Base-by-base conservation (phyloP, 1,140 invertebrate genomes). In the Aphidius ervi region DNA sequence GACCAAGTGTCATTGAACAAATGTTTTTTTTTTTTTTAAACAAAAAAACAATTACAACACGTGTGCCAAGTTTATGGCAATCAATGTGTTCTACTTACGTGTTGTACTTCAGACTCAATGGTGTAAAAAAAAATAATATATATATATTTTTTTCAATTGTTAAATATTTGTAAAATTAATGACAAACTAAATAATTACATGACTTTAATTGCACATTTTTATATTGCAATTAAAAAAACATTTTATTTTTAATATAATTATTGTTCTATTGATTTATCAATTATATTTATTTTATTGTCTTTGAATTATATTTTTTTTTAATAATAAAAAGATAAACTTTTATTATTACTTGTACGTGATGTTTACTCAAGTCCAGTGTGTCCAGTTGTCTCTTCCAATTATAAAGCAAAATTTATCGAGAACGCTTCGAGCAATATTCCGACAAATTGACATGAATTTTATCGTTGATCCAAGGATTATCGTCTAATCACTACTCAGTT, bases 401-500 rank as follows among this genome's bases (percentile, higher is more conserved):
- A 58, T 58, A 31, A 31, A 58, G 46, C 37, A 20, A 40, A 39
- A 20, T n/a, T 16, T 8, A 58, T 41, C 10, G 46, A 5, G 37
- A 20, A 23, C 31, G 10, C 40, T 40, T 46, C 39, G 9, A 23
- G 16, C 31, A 42, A 23, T 23, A 46, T 47, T 37, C 8, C 23
- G 47, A 41, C 39, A 20, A 54, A 54, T 42, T 45, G 40, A n/a
- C 46, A 20, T 20, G 9, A 48, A 37, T 39, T 49, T 46, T 57
- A 9, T 46, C 56, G 46, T 49, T 58, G 47, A 58, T 58, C 20
- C 46, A 39, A 58, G 56, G 56, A 58, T 20, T 41, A 40, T 45
- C 62, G 57, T 68, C 68, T 66, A 70, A 70, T 70, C 68, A 69
- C 68, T 31, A 31, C 4, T 2, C 4, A 31, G 68, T 70, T 70